Evolutionary conservation across 2,797 vertebrate genomes (phyloP).

Genomic region (Tolypeutes matacus): DNA sequence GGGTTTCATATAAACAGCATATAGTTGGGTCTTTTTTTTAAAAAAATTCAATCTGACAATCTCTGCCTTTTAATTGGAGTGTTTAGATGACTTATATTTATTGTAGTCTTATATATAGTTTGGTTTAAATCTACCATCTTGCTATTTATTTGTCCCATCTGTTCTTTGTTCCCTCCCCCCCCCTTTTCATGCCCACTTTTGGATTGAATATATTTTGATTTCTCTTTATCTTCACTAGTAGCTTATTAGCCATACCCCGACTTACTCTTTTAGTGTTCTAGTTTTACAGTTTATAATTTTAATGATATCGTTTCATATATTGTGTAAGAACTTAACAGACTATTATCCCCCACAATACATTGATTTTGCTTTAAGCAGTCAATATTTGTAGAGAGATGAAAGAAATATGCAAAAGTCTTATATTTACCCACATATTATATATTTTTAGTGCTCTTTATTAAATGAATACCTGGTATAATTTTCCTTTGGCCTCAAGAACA

Average conservation of each 20-base stretch:
- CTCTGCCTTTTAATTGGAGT: too few species aligned
- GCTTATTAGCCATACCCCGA: neutral
- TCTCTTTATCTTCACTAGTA: neutral
- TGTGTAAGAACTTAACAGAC: neutral
- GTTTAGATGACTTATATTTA: too few species aligned
- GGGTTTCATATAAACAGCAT: too few species aligned
- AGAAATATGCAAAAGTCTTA: neutral
- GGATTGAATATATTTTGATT: neutral
- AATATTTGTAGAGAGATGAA: neutral
- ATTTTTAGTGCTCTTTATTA: neutral
- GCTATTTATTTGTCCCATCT: neutral
- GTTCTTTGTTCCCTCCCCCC: neutral
- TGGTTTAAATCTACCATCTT: too few species aligned
- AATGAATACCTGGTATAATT: neutral
- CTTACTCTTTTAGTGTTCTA: neutral
- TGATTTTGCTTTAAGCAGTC: neutral
- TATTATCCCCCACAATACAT: neutral
- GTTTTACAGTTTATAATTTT: neutral
- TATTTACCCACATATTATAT: neutral
- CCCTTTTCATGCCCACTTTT: neutral
- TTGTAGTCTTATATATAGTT: too few species aligned
- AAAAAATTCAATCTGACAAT: too few species aligned
- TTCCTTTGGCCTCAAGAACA: neutral
- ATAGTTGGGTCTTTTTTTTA: too few species aligned
- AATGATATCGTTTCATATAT: neutral